Percentiles rank a stretch among this genome's conserved stretches.
phyloP scores from a whole-genome alignment of 2,797 vertebrate genomes.

The Sebastes elongatus region DNA sequence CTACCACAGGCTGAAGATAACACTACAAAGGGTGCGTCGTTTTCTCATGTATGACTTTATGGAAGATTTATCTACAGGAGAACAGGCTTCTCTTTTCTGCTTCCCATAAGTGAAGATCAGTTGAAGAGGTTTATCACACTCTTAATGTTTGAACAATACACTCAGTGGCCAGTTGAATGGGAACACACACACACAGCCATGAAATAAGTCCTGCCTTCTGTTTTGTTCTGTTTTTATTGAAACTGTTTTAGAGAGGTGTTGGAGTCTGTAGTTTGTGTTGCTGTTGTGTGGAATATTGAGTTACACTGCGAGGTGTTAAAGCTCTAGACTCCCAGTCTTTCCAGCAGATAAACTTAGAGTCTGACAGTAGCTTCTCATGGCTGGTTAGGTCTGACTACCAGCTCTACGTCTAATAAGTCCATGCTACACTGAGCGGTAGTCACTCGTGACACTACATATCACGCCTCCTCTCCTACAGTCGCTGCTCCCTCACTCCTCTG shows the following conservation, averaged over 20 bases:
- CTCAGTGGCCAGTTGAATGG: background rate
- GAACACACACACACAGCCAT: background rate
- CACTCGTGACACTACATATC: background rate
- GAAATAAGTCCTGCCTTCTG: background rate
- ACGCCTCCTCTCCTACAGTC: background rate
- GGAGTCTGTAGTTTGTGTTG: background rate
- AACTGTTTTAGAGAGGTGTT: background rate
- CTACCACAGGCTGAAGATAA: background rate
- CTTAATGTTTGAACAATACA: background rate
- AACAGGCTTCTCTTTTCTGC: background rate
- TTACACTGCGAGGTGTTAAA: background rate
- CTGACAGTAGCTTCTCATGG: background rate
- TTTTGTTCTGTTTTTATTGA: background rate
- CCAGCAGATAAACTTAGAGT: background rate
- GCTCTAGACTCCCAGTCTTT: background rate
- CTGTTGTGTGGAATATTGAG: background rate
- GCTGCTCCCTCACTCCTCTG: background rate
- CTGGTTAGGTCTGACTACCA: background rate
- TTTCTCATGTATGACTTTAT: background rate
- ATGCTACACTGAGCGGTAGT: background rate
- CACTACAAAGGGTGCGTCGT: background rate
- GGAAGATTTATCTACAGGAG: background rate
- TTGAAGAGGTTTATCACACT: background rate
- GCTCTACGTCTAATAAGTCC: background rate
- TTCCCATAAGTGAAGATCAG: background rate